Percentiles rank a stretch among this genome's conserved stretches.
Conservation (phyloP, 2,797 vertebrate genomes). For the Sarcophilus harrisii region DNA sequence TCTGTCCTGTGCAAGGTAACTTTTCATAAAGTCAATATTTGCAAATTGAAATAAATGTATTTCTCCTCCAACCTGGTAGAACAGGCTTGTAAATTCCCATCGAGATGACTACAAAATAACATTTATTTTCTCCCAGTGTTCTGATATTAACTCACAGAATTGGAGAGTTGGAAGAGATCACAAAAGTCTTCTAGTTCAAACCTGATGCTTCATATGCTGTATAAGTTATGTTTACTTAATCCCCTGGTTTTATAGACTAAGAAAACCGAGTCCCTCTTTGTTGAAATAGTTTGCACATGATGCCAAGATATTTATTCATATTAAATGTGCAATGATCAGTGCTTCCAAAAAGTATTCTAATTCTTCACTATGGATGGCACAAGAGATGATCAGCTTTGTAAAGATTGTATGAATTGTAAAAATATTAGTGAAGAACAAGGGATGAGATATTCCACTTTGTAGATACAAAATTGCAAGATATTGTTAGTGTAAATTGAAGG, state of each 20-base stretch:
- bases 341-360: not conserved
- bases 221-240: not conserved
- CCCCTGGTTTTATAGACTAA: not conserved
- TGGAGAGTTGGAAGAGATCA: not conserved
- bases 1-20: not conserved
- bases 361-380: not conserved
- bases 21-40: not conserved
- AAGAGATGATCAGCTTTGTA: not conserved
- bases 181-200: not conserved
- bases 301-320: not conserved
- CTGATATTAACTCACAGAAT: not conserved
- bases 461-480: not conserved
- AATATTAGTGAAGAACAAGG: not conserved
- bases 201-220: accelerated
- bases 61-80: not conserved
- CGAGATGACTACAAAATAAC: not conserved
- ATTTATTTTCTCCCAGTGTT: not conserved
- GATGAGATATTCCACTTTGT: not conserved
- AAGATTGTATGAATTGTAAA: not conserved
- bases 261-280: not conserved
- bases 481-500: not conserved
- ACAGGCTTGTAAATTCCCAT: not conserved
- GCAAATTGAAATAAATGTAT: not conserved
- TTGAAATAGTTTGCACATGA: not conserved
- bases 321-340: not conserved